phyloP scores from a whole-genome alignment of 1,140 invertebrate species.

The Pemphigus obesinymphae region DNA sequence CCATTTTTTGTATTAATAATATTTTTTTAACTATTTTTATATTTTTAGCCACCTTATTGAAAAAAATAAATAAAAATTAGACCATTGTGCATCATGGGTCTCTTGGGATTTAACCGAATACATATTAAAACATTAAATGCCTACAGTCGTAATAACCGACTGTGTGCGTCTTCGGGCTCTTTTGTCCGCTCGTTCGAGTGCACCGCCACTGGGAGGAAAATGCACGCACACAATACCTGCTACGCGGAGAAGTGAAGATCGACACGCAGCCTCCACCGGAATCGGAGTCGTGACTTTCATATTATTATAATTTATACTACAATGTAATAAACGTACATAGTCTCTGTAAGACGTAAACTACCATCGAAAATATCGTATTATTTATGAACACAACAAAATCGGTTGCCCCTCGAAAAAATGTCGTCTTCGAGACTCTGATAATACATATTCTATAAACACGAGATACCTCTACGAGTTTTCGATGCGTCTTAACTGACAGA shows the following conservation, averaged over 20 bases:
- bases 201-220: background rate
- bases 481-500: too few species aligned
- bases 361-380: background rate
- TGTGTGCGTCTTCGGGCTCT: too few species aligned
- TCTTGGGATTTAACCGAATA: too few species aligned
- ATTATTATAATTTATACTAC: background rate
- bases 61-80: too few species aligned
- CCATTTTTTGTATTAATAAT: too few species aligned
- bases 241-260: background rate
- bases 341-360: background rate
- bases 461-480: background rate
- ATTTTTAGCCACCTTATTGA: too few species aligned
- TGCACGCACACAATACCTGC: background rate
- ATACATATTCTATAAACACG: too few species aligned
- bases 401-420: background rate
- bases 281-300: conserved; percentile 4
- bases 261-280: background rate
- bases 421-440: background rate
- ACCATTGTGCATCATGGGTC: too few species aligned
- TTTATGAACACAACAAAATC: conserved; percentile 14
- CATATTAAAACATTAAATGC: too few species aligned
- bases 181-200: background rate
- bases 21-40: too few species aligned
- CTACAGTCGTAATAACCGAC: too few species aligned
- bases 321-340: too few species aligned